These are phyloP conservation scores for Hyposoter didymator DNA, from an alignment of 2,888 invertebrate species.

Conservation along the genomic window DNA sequence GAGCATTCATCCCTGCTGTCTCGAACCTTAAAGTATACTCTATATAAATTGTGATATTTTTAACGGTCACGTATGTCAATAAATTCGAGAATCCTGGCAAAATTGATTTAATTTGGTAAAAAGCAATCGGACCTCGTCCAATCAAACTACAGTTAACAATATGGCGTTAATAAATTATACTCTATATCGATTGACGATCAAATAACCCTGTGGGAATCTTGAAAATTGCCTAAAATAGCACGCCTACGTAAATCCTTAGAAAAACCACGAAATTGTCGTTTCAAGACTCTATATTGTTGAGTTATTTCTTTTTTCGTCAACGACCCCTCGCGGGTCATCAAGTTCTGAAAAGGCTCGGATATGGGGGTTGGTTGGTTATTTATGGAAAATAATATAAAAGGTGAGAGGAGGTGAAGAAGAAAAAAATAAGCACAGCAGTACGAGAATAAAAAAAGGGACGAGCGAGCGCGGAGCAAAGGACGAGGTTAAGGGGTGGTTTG, in stretches of 20 bases:
- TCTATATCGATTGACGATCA: background rate
- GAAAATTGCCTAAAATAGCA: conserved; percentile 11
- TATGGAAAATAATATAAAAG: conserved; percentile 59
- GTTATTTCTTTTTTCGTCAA: conserved; percentile 10
- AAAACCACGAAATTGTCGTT: conserved; percentile 6
- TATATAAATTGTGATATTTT: background rate
- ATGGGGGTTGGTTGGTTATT: conserved; percentile 51
- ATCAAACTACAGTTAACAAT: background rate
- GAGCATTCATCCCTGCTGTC: conserved; percentile 63
- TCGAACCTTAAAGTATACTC: conserved; percentile 25
- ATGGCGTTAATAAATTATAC: background rate
- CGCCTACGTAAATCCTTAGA: background rate
- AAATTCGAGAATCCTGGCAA: background rate
- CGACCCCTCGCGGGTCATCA: conserved; percentile 21
- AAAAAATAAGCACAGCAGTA: conserved; percentile 24
- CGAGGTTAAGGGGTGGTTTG: conserved; percentile 48
- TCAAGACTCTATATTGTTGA: conserved; percentile 11
- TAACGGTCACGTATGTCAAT: background rate
- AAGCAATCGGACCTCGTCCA: too few relatives aligned
- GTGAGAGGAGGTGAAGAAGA: conserved; percentile 32
- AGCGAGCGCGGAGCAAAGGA: conserved; percentile 22
- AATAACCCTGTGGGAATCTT: background rate
- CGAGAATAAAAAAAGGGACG: conserved; percentile 40
- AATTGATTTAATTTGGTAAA: background rate
- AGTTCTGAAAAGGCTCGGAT: conserved; percentile 44